A percentile compares a stretch with the other conserved stretches of the same genome.
Conservation (phyloP, 2,797 vertebrate species). For the Cetoscarus ocellatus region DNA sequence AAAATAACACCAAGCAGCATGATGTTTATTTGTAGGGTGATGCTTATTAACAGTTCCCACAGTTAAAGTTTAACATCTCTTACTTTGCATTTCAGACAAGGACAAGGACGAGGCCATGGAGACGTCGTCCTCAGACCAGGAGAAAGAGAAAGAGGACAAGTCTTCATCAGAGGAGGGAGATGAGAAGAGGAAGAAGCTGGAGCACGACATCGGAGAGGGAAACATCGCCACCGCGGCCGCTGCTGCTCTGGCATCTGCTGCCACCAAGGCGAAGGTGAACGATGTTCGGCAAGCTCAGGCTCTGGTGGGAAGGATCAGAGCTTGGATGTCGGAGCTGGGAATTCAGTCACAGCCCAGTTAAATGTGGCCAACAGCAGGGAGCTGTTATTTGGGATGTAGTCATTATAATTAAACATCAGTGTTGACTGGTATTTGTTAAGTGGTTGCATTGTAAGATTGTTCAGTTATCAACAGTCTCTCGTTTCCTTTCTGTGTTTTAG, state of each 20-base stretch:
- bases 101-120: slow-evolving; percentile 92
- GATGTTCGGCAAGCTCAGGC: too few relatives aligned
- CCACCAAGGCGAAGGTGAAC: slow-evolving; percentile 97
- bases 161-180: slow-evolving; percentile 86
- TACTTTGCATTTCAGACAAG: slow-evolving; percentile 70
- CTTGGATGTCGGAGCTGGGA: too few relatives aligned
- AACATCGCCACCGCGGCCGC: slow-evolving; percentile 97
- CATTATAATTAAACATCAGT: too few relatives aligned
- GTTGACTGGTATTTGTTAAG: too few relatives aligned
- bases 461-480: too few relatives aligned
- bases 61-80: not conserved
- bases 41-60: not conserved
- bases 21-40: not conserved
- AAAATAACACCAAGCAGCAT: too few relatives aligned
- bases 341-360: too few relatives aligned
- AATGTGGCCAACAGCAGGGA: too few relatives aligned
- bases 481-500: slow-evolving; percentile 67
- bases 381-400: too few relatives aligned
- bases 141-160: slow-evolving; percentile 88
- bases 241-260: slow-evolving; percentile 95
- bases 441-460: too few relatives aligned
- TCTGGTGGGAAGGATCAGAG: too few relatives aligned
- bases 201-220: slow-evolving; percentile 94
- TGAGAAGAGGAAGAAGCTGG: slow-evolving; percentile 90
- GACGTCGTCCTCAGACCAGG: slow-evolving; percentile 84